Base-by-base conservation (phyloP, 2,888 invertebrate genomes). In the Cistogaster globosa region DNA sequence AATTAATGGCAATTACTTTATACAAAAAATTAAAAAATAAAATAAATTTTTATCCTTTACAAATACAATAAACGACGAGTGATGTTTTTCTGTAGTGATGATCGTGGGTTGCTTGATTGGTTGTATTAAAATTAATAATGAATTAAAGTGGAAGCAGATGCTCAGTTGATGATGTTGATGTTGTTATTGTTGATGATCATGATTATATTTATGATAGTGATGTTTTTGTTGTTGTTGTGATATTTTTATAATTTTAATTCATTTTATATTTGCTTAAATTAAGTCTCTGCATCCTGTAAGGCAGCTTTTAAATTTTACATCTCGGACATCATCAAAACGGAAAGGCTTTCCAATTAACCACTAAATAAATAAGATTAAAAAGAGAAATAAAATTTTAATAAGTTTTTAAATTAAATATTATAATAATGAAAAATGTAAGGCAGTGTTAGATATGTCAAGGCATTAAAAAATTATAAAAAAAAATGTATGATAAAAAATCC, bases 261-360 rank as follows among this genome's bases (percentile, higher is more conserved):
- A 26, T 2, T 4, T 26, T 26, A 26, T 51, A n/a, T n/a, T n/a
- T n/a, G n/a, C n/a, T n/a, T n/a, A n/a, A 45, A 14, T 9, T 53
- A 53, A 53, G 7, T 16, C 20, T n/a, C 14, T 53, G 9, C 68
- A 72, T 77, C 72, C 69, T 74, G 32, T 84, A 69, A 71, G 75
- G 76, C 67, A 83, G 75, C 78, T 45, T 60, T 58, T 11, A 42
- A 16, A 57, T 32, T 53, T 53, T 1, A 53, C 18, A 55, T 71
- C 79, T 71, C 75, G 63, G 51, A 11, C 38, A 88, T 89, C 79
- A 87, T 89, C 90, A 91, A 88, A 91, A 91, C 71, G 89, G 90
- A 89, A 90, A 89, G 87, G 90, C 89, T 88, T 92, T 91, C 91
- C 91, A 91, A 89, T 92, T 91, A 92, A 90, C 91, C 91, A 92